These are phyloP conservation scores for Cuculus canorus DNA, from an alignment of 2,797 vertebrate species.

Conservation along the genomic window DNA sequence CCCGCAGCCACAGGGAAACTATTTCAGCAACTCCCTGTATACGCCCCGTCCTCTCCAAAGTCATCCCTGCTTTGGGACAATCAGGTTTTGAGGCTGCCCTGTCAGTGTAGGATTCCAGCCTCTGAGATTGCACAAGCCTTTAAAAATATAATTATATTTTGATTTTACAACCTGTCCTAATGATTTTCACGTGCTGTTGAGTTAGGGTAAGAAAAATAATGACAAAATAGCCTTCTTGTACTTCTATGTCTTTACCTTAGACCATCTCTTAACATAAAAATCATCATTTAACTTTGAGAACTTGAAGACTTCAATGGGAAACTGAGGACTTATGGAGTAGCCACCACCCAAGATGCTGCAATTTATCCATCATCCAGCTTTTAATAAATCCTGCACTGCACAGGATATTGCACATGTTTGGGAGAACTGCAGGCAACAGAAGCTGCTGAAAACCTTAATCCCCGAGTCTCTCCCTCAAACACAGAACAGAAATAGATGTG, in stretches of 20 bases:
- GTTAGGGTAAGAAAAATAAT: not conserved
- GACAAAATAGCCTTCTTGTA: not conserved
- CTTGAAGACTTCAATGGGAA: too few relatives aligned
- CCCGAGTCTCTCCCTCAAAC: not conserved
- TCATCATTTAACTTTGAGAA: too few relatives aligned
- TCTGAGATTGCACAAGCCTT: too few relatives aligned
- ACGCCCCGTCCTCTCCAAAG: too few relatives aligned
- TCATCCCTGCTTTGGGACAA: not conserved
- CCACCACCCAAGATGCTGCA: not conserved
- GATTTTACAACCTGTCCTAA: not conserved
- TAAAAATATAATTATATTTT: not conserved
- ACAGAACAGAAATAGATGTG: not conserved
- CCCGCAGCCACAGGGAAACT: not conserved
- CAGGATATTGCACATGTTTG: accelerated
- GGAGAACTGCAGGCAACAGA: not conserved
- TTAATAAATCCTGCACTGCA: not conserved
- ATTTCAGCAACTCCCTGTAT: not conserved
- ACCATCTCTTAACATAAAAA: not conserved
- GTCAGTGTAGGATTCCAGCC: too few relatives aligned
- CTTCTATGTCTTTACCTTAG: not conserved
- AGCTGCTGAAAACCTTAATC: not conserved
- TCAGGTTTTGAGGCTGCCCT: not conserved
- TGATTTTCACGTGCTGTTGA: not conserved
- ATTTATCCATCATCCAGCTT: accelerated
- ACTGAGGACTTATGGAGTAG: accelerated